Percentiles rank a stretch among this genome's conserved stretches.
Evolutionary conservation across 2,888 invertebrate genomes (phyloP).

Genomic region (Drosophila niveifrons): DNA sequence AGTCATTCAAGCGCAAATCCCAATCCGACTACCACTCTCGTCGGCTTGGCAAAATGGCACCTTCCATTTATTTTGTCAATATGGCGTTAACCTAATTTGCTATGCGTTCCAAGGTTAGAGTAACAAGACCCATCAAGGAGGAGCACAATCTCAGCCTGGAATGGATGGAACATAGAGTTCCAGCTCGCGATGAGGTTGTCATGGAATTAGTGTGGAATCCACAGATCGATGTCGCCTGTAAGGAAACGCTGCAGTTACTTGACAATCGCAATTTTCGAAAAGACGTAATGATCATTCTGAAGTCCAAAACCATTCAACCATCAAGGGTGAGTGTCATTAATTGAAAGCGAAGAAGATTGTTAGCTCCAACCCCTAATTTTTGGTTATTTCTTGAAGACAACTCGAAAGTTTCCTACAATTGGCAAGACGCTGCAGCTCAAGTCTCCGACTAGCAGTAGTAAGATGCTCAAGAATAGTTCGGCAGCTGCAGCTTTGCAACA

Average conservation of each 20-base stretch:
- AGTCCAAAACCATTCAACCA: constrained; percentile 86
- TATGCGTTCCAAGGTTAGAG: constrained; percentile 84
- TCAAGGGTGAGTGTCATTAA: constrained; percentile 66
- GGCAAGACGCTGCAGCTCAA: constrained; percentile 83
- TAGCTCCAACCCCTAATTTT: constrained; percentile 32
- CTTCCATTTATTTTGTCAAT: constrained; percentile 65
- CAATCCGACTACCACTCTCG: constrained; percentile 25
- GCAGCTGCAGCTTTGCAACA: constrained; percentile 46
- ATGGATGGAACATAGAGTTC: constrained; percentile 87
- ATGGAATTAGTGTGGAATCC: constrained; percentile 90
- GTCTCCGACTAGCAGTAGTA: constrained; percentile 84
- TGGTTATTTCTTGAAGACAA: constrained; percentile 66
- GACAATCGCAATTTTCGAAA: constrained; percentile 89
- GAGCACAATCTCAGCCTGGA: constrained; percentile 88
- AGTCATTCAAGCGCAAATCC: not conserved
- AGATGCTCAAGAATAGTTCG: constrained; percentile 61
- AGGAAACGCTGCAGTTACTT: constrained; percentile 88
- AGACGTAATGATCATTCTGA: constrained; percentile 89
- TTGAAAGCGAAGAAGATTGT: not conserved
- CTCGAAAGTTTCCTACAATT: constrained; percentile 83
- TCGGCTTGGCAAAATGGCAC: constrained; percentile 51
- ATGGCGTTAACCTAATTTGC: constrained; percentile 15
- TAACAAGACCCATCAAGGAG: constrained; percentile 86
- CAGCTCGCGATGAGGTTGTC: constrained; percentile 86
- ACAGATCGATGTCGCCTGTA: constrained; percentile 86